A percentile compares a stretch with the other conserved stretches of the same genome.
These are phyloP conservation scores for Cynaeus angustus DNA, from an alignment of 2,888 invertebrate genomes.

Conservation along the genomic window DNA sequence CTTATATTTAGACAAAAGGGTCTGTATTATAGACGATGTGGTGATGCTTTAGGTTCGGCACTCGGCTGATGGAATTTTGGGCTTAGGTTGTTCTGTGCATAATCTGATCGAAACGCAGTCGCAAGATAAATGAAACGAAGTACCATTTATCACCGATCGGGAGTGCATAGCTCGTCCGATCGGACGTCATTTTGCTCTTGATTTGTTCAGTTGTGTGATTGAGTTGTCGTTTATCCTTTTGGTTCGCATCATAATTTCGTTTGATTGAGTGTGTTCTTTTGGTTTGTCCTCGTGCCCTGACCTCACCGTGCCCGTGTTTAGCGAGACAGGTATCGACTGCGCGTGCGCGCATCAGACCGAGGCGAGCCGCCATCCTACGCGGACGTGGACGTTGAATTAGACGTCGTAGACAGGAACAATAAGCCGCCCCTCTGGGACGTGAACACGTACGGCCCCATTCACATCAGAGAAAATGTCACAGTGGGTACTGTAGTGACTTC, in stretches of 20 bases:
- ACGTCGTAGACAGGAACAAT: constrained; percentile 98
- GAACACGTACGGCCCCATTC: constrained; percentile 96
- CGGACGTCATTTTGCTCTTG: constrained; percentile 56
- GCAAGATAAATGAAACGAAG: constrained; percentile 9
- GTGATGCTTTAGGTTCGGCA: constrained; percentile 8
- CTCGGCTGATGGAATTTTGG: too few relatives aligned
- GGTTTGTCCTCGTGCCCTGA: constrained; percentile 78
- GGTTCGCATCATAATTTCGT: constrained; percentile 61
- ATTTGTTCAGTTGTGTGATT: constrained; percentile 68
- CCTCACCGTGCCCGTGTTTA: constrained; percentile 83
- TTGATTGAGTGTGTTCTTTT: constrained; percentile 69
- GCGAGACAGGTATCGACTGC: constrained; percentile 97
- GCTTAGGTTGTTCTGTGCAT: constrained; percentile 35
- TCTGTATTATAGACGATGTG: not conserved
- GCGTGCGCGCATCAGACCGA: constrained; percentile 97
- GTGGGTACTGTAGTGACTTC: constrained; percentile 98
- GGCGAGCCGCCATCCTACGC: constrained; percentile 94
- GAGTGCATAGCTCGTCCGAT: constrained; percentile 11
- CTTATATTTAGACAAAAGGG: constrained; percentile 3
- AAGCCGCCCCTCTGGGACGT: constrained; percentile 98
- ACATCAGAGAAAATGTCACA: constrained; percentile 99
- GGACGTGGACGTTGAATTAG: constrained; percentile 98
- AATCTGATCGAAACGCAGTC: constrained; percentile 55
- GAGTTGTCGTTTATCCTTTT: constrained; percentile 64
- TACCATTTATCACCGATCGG: not conserved